These are phyloP conservation scores for Ophraella communa DNA, from an alignment of 2,888 invertebrate species.

Conservation along the genomic window DNA sequence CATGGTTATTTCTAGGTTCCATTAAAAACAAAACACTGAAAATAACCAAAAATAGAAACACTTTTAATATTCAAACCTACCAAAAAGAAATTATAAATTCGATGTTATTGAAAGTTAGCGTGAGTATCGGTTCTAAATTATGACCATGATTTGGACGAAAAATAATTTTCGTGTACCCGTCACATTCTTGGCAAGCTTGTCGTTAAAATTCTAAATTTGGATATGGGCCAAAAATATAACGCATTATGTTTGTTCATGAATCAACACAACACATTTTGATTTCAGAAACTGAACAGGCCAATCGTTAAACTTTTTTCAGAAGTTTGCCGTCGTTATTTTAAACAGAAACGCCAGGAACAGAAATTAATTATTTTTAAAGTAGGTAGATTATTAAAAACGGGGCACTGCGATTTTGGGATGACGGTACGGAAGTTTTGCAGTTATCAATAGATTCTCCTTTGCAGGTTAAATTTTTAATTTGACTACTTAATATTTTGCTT, in stretches of 20 bases:
- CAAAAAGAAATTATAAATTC: constrained; percentile 15
- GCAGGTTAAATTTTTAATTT: too few relatives aligned
- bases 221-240: constrained; percentile 50
- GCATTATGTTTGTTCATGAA: constrained; percentile 44
- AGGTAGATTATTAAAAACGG: neutral
- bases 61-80: neutral
- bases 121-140: constrained; percentile 24
- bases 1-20: constrained; percentile 56
- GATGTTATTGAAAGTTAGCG: constrained; percentile 16
- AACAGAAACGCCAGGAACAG: neutral
- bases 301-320: neutral
- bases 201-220: constrained; percentile 49
- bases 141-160: constrained; percentile 51
- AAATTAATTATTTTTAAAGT: neutral
- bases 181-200: constrained; percentile 59
- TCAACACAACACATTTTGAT: constrained; percentile 41
- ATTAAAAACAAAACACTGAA: constrained; percentile 24
- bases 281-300: constrained; percentile 5
- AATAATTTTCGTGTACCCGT: constrained; percentile 56
- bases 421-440: neutral
- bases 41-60: constrained; percentile 14
- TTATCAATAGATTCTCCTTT: neutral
- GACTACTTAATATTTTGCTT: too few relatives aligned
- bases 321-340: neutral
- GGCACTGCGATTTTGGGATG: neutral